These are phyloP conservation scores for Antheraea yamamai DNA, from an alignment of 2,888 invertebrate genomes.

Conservation along the genomic window DNA sequence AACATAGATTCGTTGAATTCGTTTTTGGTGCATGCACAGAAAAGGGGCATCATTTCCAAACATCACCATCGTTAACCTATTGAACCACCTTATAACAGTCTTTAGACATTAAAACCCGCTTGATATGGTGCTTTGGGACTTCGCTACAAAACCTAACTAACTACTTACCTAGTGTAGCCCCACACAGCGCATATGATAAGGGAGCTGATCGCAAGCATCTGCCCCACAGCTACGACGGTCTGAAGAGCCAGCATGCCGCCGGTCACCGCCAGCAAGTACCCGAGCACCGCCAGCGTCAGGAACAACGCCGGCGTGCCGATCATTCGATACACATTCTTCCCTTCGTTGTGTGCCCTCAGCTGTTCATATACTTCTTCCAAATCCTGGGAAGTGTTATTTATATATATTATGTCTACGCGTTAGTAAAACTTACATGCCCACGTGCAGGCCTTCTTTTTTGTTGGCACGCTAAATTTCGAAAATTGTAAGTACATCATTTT, in stretches of 20 bases:
- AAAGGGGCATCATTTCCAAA: too few relatives aligned
- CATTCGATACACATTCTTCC: conserved; percentile 97
- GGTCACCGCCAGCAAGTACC: conserved; percentile 91
- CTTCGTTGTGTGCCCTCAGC: conserved; percentile 95
- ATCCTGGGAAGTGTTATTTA: conserved; percentile 85
- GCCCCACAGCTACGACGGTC: conserved; percentile 88
- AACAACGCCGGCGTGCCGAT: conserved; percentile 96
- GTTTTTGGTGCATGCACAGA: too few relatives aligned
- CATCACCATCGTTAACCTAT: too few relatives aligned
- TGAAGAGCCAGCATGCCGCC: conserved; percentile 90
- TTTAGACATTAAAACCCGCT: too few relatives aligned
- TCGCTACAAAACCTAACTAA: too few relatives aligned
- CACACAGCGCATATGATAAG: conserved; percentile 89
- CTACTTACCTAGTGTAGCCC: conserved; percentile 93
- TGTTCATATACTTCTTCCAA: conserved; percentile 90
- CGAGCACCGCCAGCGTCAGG: conserved; percentile 89
- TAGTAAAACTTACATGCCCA: too few relatives aligned
- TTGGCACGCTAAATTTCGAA: too few relatives aligned
- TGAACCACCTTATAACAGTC: too few relatives aligned
- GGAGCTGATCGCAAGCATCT: conserved; percentile 87
- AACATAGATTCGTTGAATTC: too few relatives aligned
- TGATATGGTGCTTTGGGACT: too few relatives aligned
- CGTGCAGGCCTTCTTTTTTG: too few relatives aligned
- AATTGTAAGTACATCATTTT: too few relatives aligned
- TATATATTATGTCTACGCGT: not conserved